A percentile compares a stretch with the other conserved stretches of the same genome.
phyloP scores from a whole-genome alignment of 2,797 vertebrate genomes.

The Calcarius lapponicus region DNA sequence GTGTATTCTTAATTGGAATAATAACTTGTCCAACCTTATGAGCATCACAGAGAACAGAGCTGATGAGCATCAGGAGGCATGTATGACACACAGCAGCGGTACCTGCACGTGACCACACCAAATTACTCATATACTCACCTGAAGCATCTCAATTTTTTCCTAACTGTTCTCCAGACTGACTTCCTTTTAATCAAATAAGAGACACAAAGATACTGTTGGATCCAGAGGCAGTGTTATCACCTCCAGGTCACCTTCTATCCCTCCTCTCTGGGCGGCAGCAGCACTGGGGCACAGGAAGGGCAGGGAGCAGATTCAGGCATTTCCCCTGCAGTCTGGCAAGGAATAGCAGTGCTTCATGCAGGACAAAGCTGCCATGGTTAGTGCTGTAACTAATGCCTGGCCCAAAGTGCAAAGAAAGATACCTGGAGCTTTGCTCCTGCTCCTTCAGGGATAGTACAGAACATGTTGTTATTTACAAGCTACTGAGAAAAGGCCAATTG shows the following conservation, averaged over 20 bases:
- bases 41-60: neutral
- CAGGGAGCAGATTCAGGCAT: neutral
- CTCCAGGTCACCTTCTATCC: neutral
- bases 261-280: neutral
- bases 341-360: too few species aligned
- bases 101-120: neutral
- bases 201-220: neutral
- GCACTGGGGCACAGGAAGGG: neutral
- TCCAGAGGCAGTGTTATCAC: fast-evolving
- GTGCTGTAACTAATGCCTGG: fast-evolving
- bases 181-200: neutral
- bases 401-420: neutral
- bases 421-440: too few species aligned
- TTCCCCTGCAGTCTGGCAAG: neutral
- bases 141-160: neutral
- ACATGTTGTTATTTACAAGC: neutral
- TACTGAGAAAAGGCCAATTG: neutral
- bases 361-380: too few species aligned
- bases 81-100: fast-evolving
- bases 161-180: neutral
- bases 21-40: neutral
- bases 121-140: fast-evolving
- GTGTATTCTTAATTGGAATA: neutral
- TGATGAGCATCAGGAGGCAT: fast-evolving
- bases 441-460: neutral